Evolutionary conservation across 2,797 vertebrate genomes (phyloP).

Genomic region (Tokudaia muenninki): DNA sequence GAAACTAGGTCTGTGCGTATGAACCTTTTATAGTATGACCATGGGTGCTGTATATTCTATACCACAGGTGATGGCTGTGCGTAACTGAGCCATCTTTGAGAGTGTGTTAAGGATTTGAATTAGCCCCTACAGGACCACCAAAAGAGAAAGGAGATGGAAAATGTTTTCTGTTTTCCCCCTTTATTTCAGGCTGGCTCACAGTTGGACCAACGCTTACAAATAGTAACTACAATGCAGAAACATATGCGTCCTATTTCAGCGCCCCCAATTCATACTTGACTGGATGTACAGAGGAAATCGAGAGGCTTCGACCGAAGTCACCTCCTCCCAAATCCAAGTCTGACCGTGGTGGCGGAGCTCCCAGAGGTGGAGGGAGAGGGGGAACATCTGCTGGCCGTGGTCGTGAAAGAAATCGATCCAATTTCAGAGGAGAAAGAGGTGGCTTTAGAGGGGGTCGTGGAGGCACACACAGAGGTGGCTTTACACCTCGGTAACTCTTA

Average conservation of each 20-base stretch:
- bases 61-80: neutral
- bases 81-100: neutral
- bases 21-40: neutral
- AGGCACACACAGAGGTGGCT: constrained; percentile 94
- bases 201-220: constrained; percentile 98
- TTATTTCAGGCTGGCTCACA: constrained; percentile 95
- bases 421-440: constrained; percentile 96
- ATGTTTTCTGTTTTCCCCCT: neutral
- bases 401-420: constrained; percentile 96
- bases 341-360: constrained; percentile 94
- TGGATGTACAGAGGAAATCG: constrained; percentile 98
- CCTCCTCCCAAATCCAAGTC: constrained; percentile 95
- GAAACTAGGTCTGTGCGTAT: neutral
- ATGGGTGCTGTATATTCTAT: neutral
- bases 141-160: neutral
- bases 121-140: neutral
- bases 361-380: constrained; percentile 93
- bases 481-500: constrained; percentile 92
- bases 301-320: constrained; percentile 97
- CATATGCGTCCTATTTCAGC: constrained; percentile 93
- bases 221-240: constrained; percentile 98
- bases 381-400: constrained; percentile 93
- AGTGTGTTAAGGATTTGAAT: neutral
- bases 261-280: constrained; percentile 93
- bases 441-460: constrained; percentile 95